Base-by-base conservation (phyloP, 2,797 vertebrate genomes). In the Ataeniobius toweri region DNA sequence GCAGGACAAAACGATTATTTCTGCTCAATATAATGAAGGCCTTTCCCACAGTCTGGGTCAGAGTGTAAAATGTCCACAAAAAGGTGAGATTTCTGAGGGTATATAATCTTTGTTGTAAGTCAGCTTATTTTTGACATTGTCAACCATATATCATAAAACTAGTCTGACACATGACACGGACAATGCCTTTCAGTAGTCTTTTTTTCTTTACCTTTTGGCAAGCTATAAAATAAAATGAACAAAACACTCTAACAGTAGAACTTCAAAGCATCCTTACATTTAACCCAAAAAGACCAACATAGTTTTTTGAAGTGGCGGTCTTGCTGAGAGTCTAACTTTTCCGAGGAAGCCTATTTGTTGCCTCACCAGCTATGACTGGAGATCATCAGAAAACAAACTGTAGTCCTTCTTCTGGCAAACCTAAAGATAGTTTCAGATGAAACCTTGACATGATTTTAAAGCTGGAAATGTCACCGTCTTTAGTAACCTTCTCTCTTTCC, bases 401-500 rank as follows among this genome's bases (percentile, higher is more conserved):
- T 44, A 5, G 24, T 58, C 5, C 24, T 73, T 71, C 14, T 71
- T 73, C 71, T 56, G 20, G 0, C 50, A n/a, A 65, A 6, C 61
- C 39, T 5, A 55, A 72, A 53, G 13, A 13, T 74, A 73, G 28
- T 16, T 5, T 61, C 8, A 12, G 59, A 59, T 1, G 0, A 24
- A 71, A 55, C 67, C 39, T 56, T 80, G 58, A 31, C 24, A n/a
- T 39, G 1, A 53, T 74, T 69, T 79, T n/a, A 44, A 48, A 36
- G 26, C n/a, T 59, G 65, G 26, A 50, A n/a, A 74, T 50, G 22
- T 39, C 26, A 59, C 31, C 0, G 1, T n/a, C 59, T 69, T 16
- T 0, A 36, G 72, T 48, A 55, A 12, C 36, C 75, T 56, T 41
- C 53, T 71, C 76, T 28, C 48, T 76, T 41, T 68, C 56, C 71